Evolutionary conservation across 2,888 invertebrate genomes (phyloP).

Genomic region (Drosophila parthenogenetica): DNA sequence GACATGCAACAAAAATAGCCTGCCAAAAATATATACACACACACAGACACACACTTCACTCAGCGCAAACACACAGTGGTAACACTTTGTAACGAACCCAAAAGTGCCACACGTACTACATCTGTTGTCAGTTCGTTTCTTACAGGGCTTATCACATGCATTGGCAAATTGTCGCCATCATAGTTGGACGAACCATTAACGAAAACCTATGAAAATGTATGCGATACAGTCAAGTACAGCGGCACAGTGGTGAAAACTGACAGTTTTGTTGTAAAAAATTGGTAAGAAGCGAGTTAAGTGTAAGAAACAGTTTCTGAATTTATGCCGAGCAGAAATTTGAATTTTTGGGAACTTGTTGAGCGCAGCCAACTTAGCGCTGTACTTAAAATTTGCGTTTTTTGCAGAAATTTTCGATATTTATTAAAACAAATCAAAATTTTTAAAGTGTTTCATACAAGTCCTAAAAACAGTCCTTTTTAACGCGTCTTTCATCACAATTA

Average conservation of each 20-base stretch:
- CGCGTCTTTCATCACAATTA: no score
- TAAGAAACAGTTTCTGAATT: not conserved
- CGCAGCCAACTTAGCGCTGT: not conserved
- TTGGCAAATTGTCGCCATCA: slow-evolving; percentile 79
- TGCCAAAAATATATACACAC: slow-evolving; percentile 35
- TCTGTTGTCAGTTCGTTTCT: slow-evolving; percentile 25
- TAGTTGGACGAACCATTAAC: slow-evolving; percentile 48
- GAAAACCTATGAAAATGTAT: slow-evolving; percentile 35
- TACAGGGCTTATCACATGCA: slow-evolving; percentile 70
- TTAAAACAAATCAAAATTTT: no score
- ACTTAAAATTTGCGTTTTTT: not conserved
- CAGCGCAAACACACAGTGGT: slow-evolving; percentile 15
- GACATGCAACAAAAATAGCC: slow-evolving; percentile 41
- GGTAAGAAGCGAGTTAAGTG: not conserved
- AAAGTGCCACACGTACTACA: slow-evolving; percentile 20
- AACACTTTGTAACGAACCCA: slow-evolving; percentile 23
- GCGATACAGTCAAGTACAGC: slow-evolving; percentile 4
- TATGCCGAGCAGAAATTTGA: not conserved
- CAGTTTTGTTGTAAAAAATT: not conserved
- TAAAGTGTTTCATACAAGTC: no score
- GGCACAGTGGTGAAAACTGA: slow-evolving; percentile 36
- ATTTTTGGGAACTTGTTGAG: not conserved
- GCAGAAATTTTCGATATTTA: no score
- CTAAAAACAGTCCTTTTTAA: no score
- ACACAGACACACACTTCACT: slow-evolving; percentile 3